Evolutionary conservation across 1,140 invertebrate genomes (phyloP).

Genomic region (Chironomus tepperi): DNA sequence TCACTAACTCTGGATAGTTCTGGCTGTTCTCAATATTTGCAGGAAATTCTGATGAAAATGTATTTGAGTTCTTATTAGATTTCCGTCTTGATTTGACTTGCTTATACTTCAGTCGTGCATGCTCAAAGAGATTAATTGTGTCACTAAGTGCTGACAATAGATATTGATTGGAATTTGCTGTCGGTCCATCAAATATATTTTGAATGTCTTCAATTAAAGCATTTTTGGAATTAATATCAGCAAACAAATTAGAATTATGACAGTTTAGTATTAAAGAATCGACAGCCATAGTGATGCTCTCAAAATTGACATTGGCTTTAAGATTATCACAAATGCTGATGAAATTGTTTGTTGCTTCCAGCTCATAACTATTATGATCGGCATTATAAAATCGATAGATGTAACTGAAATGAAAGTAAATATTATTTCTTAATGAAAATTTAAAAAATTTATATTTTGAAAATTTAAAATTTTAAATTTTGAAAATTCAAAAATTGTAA

Average conservation of each 20-base stretch:
- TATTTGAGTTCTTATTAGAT: not conserved
- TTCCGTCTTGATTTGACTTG: not conserved
- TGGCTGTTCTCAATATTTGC: not conserved
- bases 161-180: not conserved
- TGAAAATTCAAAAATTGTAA: too few species aligned
- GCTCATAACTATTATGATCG: slow-evolving; percentile 50
- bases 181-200: slow-evolving; percentile 23
- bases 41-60: not conserved
- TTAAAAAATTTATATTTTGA: too few species aligned
- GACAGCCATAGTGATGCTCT: slow-evolving; percentile 48
- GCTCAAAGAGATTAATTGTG: not conserved
- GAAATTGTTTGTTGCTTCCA: slow-evolving; percentile 49
- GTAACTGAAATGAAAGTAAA: slow-evolving; percentile 41
- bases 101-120: not conserved
- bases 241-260: slow-evolving; percentile 41
- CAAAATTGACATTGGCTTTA: slow-evolving; percentile 50
- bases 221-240: slow-evolving; percentile 25
- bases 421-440: too few species aligned
- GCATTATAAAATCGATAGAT: slow-evolving; percentile 58
- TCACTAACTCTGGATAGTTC: not conserved
- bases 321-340: slow-evolving; percentile 52
- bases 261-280: slow-evolving; percentile 51
- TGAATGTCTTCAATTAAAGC: slow-evolving; percentile 24
- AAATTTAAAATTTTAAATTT: too few species aligned
- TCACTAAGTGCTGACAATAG: not conserved